Conservation (phyloP, 2,797 vertebrate species). For the Novumbra hubbsi region DNA sequence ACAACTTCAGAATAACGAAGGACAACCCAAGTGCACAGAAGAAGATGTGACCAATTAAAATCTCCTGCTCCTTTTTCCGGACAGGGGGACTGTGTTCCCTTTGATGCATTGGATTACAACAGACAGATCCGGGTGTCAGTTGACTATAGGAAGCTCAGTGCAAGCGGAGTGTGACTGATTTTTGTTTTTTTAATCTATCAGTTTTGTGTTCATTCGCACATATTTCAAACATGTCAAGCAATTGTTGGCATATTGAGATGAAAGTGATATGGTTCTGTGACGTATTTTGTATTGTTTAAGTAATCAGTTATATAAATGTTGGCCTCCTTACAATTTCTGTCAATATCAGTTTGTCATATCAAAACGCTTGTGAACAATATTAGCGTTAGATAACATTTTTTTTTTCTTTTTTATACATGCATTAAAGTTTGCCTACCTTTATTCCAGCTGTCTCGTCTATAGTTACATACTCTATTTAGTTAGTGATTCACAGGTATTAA, state of each 20-base stretch:
- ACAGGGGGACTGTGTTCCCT: background rate
- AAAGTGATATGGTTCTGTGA: background rate
- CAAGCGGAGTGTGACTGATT: background rate
- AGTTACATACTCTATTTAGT: constrained; percentile 24
- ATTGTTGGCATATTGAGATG: background rate
- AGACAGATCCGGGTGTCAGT: background rate
- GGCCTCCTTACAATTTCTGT: background rate
- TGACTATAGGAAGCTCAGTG: background rate
- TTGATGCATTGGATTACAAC: constrained; percentile 1
- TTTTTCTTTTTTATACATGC: no score
- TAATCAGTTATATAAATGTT: background rate
- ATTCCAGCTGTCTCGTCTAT: background rate
- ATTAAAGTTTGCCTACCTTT: background rate
- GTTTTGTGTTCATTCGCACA: background rate
- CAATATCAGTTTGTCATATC: no score
- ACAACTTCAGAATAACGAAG: constrained; percentile 1
- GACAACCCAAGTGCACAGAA: background rate
- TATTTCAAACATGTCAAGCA: background rate
- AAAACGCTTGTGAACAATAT: no score
- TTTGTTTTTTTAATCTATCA: no score
- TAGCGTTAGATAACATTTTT: no score
- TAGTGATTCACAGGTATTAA: constrained; percentile 29
- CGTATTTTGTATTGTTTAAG: background rate
- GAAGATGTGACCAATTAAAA: constrained; percentile 3
- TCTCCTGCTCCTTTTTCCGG: background rate